These are phyloP conservation scores for Drosophila borealis DNA, from an alignment of 2,888 invertebrate genomes.

Conservation along the genomic window DNA sequence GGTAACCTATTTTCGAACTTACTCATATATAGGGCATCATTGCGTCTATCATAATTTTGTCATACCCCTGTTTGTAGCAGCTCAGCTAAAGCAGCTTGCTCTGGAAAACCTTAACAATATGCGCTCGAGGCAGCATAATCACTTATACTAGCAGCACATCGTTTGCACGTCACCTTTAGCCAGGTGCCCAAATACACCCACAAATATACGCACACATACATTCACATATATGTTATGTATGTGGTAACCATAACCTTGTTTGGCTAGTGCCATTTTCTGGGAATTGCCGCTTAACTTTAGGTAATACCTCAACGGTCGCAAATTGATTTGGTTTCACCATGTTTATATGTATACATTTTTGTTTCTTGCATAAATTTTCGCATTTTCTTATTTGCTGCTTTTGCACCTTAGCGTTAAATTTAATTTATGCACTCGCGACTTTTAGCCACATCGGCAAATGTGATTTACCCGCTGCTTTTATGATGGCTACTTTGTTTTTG, in stretches of 20 bases:
- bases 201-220: conserved; percentile 11
- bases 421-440: conserved; percentile 62
- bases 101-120: no score
- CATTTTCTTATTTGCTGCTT: conserved; percentile 4
- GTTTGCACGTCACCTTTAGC: conserved; percentile 43
- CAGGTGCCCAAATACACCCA: conserved; percentile 24
- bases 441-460: conserved; percentile 52
- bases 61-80: conserved; percentile 32
- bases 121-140: conserved; percentile 51
- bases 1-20: no score
- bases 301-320: conserved; percentile 31
- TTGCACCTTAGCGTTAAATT: conserved; percentile 55
- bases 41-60: conserved; percentile 2
- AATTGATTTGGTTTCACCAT: conserved; percentile 65
- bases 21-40: conserved; percentile 15
- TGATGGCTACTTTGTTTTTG: conserved; percentile 47
- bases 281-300: conserved; percentile 53
- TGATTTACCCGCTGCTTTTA: conserved; percentile 66
- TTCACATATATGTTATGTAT: conserved; percentile 4
- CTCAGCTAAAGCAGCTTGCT: neutral
- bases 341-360: conserved; percentile 4
- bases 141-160: conserved; percentile 60
- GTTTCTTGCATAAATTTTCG: neutral
- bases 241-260: conserved; percentile 51
- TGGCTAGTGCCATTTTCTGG: conserved; percentile 59